Evolutionary conservation across 2,888 invertebrate species (phyloP).

Genomic region (Brachyptera putata): DNA sequence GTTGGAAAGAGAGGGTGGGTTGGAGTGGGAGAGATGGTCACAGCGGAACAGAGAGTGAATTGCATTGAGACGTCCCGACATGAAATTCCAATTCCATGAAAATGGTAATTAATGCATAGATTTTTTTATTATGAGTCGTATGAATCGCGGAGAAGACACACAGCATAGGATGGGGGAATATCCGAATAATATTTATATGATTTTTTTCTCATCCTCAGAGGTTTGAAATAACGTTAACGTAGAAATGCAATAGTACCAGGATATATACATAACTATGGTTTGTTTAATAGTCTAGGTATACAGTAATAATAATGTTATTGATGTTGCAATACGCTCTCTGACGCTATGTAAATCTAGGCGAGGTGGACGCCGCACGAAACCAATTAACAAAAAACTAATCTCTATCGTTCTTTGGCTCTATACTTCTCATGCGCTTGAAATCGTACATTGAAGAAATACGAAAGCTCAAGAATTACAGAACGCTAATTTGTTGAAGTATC

Average conservation of each 20-base stretch:
- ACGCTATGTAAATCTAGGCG: neutral
- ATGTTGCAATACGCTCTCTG: neutral
- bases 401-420: constrained; percentile 2
- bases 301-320: neutral
- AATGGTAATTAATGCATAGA: constrained; percentile 40
- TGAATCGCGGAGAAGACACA: constrained; percentile 8
- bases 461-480: constrained; percentile 18
- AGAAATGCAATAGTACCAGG: neutral
- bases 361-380: too few species aligned
- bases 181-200: constrained; percentile 16
- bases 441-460: constrained; percentile 1
- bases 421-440: constrained; percentile 8
- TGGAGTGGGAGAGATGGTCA: neutral
- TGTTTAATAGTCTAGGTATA: too few species aligned
- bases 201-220: constrained; percentile 13
- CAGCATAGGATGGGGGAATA: constrained; percentile 11
- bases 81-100: constrained; percentile 37
- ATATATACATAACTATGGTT: constrained; percentile 5
- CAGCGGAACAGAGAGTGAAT: constrained; percentile 12
- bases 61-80: constrained; percentile 34
- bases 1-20: neutral
- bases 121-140: constrained; percentile 26
- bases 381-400: constrained; percentile 25
- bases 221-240: neutral
- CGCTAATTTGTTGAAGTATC: constrained; percentile 22